A percentile compares a stretch with the other conserved stretches of the same genome.
Conservation (phyloP, 1,140 invertebrate genomes). For the Drosophila busckii region DNA sequence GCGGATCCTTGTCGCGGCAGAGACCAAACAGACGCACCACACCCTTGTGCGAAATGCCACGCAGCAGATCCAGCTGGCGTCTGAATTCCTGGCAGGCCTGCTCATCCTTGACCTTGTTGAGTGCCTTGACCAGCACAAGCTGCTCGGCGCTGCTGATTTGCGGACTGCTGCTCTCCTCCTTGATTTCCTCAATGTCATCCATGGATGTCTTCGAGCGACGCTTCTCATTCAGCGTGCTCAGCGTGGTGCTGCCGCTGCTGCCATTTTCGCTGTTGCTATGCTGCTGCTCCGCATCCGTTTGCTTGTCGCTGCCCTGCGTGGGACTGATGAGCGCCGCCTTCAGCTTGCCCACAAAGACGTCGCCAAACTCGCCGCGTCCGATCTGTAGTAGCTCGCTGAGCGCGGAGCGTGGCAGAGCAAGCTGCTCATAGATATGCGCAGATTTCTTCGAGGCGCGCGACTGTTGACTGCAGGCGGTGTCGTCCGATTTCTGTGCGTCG, state of each 20-base stretch:
- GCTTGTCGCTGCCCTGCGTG: constrained; percentile 37
- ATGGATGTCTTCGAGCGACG: constrained; percentile 72
- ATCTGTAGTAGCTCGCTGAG: constrained; percentile 90
- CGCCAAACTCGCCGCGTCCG: constrained; percentile 93
- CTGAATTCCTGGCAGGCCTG: constrained; percentile 89
- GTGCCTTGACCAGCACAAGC: constrained; percentile 66
- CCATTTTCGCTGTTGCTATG: constrained; percentile 76
- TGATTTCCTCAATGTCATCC: constrained; percentile 78
- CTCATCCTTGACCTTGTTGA: constrained; percentile 85
- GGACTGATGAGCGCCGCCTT: constrained; percentile 78
- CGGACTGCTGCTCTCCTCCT: constrained; percentile 56
- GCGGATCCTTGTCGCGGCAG: constrained; percentile 90
- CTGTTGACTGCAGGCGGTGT: constrained; percentile 88
- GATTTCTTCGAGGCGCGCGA: constrained; percentile 85
- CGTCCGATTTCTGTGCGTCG: constrained; percentile 86
- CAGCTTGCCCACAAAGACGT: constrained; percentile 85
- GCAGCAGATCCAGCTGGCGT: constrained; percentile 91
- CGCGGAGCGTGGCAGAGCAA: constrained; percentile 86
- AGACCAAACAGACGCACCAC: constrained; percentile 89
- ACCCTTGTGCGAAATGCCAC: constrained; percentile 88
- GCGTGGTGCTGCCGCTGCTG: constrained; percentile 56
- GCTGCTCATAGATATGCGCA: constrained; percentile 85
- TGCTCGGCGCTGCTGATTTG: constrained; percentile 44
- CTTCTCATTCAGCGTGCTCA: constrained; percentile 72
- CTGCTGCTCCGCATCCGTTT: constrained; percentile 64